Conservation (phyloP, 1,140 invertebrate genomes). For the Xylocopa sonorina region DNA sequence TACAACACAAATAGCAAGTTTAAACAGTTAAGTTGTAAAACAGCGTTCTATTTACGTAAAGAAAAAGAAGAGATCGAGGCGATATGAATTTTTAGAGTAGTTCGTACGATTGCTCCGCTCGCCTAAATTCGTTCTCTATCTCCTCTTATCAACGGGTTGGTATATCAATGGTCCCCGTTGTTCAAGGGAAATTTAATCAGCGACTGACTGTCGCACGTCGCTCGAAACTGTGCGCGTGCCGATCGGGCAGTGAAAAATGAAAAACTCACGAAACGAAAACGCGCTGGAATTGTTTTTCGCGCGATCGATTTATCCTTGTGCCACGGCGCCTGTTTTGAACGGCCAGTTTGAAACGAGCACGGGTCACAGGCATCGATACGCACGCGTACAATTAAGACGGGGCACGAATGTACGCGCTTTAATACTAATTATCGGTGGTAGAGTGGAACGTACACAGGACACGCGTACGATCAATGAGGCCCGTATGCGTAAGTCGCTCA, state of each 20-base stretch:
- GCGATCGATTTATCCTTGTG: too few species aligned
- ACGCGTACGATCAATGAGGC: not conserved
- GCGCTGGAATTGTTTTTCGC: not conserved
- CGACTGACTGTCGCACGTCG: constrained; percentile 8
- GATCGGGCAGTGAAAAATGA: not conserved
- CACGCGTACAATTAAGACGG: constrained; percentile 16
- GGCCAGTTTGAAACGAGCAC: not conserved
- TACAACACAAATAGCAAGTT: too few species aligned
- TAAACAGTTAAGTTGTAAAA: too few species aligned
- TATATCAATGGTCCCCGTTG: constrained; percentile 9
- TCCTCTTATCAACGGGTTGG: constrained; percentile 6
- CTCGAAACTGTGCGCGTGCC: not conserved
- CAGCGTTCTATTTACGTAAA: too few species aligned
- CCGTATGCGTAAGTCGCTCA: constrained; percentile 2
- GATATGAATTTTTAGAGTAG: not conserved
- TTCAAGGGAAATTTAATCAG: constrained; percentile 36
- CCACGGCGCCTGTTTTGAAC: too few species aligned
- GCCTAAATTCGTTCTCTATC: constrained; percentile 22
- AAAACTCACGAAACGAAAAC: not conserved
- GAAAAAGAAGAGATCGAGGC: not conserved
- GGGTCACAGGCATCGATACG: constrained; percentile 24
- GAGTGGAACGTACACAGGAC: not conserved
- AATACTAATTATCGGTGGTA: constrained; percentile 35
- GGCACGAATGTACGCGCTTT: constrained; percentile 25
- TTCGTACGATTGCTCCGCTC: not conserved